phyloP scores from a whole-genome alignment of 92 coral and sea anemone genomes.

The Siderastrea radians region DNA sequence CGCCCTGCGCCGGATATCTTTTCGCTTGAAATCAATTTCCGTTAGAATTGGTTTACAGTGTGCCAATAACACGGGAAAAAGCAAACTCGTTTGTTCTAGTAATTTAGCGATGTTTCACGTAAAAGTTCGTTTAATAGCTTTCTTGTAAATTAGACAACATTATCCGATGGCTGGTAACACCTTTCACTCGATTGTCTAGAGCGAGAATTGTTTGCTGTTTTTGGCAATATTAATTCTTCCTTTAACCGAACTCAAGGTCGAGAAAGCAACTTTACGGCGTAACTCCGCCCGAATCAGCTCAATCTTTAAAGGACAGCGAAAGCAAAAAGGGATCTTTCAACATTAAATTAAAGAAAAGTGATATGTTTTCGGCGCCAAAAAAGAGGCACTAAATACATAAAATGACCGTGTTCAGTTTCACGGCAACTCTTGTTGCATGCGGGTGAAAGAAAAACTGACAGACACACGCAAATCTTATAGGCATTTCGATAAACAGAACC shows the following conservation, averaged over 20 bases:
- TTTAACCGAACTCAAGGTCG: neutral
- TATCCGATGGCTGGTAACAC: neutral
- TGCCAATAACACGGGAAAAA: neutral
- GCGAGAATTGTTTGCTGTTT: neutral
- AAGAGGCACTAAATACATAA: neutral
- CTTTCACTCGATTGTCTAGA: neutral
- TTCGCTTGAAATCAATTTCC: neutral
- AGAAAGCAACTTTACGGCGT: neutral
- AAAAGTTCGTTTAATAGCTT: constrained; percentile 6
- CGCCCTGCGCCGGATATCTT: neutral
- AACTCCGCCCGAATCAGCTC: neutral
- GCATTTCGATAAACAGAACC: neutral
- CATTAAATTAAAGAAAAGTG: neutral
- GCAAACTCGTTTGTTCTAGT: constrained; percentile 10
- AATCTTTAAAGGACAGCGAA: neutral
- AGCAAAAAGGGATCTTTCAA: neutral
- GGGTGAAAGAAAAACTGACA: neutral
- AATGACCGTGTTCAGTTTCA: neutral
- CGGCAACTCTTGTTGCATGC: neutral
- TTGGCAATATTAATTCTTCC: neutral
- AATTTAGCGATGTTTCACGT: constrained; percentile 10
- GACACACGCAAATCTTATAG: neutral
- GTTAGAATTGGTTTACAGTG: neutral
- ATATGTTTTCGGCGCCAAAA: neutral
- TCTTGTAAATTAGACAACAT: constrained; percentile 7